Evolutionary conservation across 1,140 invertebrate species (phyloP), one percentile per base, ranked within the genome.

Genomic region (Helicoverpa zea): DNA sequence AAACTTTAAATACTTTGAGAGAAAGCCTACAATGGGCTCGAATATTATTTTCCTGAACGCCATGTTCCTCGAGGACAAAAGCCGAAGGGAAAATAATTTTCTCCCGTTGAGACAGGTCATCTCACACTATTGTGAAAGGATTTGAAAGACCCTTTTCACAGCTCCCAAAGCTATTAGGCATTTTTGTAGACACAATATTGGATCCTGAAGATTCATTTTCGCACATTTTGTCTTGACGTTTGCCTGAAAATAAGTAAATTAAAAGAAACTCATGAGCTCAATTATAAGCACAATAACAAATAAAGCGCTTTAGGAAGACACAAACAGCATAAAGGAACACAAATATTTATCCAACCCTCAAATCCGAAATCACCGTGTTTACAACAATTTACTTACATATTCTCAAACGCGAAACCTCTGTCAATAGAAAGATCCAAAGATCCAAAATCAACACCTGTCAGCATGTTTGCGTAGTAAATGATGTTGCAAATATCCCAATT

Each of bases 101-200:
- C 90, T 88, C 88, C 87, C 82, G 61, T 80, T 79, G 75, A 86
- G 85, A 82, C 86, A 85, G 88, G 88, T 86, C 90, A 89, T 90
- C 88, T 92, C 90, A 84, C 90, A 91, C 90, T 90, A 93, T 94
- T 94, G 90, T 92, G 86, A 88, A 89, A 87, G 91, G 92, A 92
- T 92, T 93, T 92, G 83, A 91, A 88, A 89, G 91, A 88, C 89
- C 91, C 90, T 89, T 91, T 93, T 91, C 91, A 91, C 86, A 82
- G 84, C 82, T 85, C 86, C 83, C 79, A 79, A 84, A 82, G 83
- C 88, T 91, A 90, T 90, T 87, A 87, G 86, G 87, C 83, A 85
- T 85, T 90, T 77, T 64, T 43, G 23, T 74, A 74, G 72, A 14
- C 66, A 13, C 68, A 52, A 52, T 52, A 72, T 72, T 72, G 13